Percentiles rank a stretch among this genome's conserved stretches.
Evolutionary conservation across 2,797 vertebrate species (phyloP).

Genomic region (Coilia nasus): DNA sequence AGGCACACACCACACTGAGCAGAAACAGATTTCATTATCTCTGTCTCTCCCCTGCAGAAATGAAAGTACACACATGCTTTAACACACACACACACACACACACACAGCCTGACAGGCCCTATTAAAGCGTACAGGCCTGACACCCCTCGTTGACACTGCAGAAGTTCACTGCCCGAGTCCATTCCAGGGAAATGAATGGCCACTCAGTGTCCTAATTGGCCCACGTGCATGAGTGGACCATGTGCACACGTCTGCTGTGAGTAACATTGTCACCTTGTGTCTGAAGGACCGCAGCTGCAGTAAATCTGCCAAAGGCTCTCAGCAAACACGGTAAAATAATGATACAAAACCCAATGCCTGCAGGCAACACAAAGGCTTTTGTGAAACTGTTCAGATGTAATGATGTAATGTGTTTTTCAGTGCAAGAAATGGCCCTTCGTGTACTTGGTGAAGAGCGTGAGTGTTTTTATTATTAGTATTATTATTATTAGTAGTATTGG

Average conservation of each 20-base stretch:
- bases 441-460: neutral
- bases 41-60: too few species aligned
- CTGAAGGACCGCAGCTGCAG: neutral
- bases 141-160: too few species aligned
- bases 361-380: neutral
- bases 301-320: neutral
- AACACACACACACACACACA: too few species aligned
- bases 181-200: neutral
- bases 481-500: too few species aligned
- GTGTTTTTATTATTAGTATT: neutral
- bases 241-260: neutral
- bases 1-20: neutral
- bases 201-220: too few species aligned
- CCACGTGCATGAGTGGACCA: neutral
- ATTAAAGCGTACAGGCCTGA: too few species aligned
- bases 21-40: too few species aligned
- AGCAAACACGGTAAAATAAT: neutral
- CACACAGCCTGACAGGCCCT: too few species aligned
- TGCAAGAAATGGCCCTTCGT: neutral
- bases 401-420: conserved; percentile 5
- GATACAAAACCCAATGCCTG: neutral
- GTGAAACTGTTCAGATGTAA: neutral
- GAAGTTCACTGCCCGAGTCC: neutral
- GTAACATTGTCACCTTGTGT: neutral
- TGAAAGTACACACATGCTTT: too few species aligned